phyloP scores from a whole-genome alignment of 2,888 invertebrate genomes.

The Eulithis prunata region DNA sequence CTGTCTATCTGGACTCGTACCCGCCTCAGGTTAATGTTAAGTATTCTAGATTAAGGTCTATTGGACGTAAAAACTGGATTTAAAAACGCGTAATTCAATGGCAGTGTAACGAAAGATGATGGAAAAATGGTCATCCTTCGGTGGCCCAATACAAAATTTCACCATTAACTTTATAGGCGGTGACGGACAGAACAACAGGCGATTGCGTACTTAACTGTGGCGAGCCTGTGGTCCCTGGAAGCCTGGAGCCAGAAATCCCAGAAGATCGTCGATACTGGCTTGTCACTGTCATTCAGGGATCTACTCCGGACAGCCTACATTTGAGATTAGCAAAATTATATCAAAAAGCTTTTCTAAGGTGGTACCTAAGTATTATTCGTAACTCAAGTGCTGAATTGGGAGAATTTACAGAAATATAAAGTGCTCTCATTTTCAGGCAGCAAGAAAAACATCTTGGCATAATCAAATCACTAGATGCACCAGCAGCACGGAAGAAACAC shows the following conservation, averaged over 20 bases:
- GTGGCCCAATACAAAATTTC: constrained; percentile 11
- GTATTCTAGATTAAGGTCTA: constrained; percentile 36
- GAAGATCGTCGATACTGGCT: constrained; percentile 92
- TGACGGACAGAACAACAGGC: constrained; percentile 77
- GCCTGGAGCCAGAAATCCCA: constrained; percentile 81
- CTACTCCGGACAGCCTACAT: constrained; percentile 87
- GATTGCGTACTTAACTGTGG: constrained; percentile 83
- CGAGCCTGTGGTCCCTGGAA: constrained; percentile 70
- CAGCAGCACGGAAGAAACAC: constrained; percentile 74
- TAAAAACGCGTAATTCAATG: no score
- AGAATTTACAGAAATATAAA: background rate
- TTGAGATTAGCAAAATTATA: constrained; percentile 90
- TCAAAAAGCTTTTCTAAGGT: constrained; percentile 92
- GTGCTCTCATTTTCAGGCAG: constrained; percentile 81
- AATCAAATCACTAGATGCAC: constrained; percentile 79
- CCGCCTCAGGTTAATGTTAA: constrained; percentile 67
- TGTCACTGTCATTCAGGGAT: constrained; percentile 88
- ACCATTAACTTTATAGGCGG: constrained; percentile 59
- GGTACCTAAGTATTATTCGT: background rate
- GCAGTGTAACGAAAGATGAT: no score
- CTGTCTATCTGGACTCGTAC: constrained; percentile 86
- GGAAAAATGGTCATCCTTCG: background rate
- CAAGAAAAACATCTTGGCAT: constrained; percentile 92
- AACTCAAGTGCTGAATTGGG: constrained; percentile 2
- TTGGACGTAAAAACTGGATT: background rate